Conservation (phyloP, 2,888 invertebrate genomes). For the Chrysolina americana region DNA sequence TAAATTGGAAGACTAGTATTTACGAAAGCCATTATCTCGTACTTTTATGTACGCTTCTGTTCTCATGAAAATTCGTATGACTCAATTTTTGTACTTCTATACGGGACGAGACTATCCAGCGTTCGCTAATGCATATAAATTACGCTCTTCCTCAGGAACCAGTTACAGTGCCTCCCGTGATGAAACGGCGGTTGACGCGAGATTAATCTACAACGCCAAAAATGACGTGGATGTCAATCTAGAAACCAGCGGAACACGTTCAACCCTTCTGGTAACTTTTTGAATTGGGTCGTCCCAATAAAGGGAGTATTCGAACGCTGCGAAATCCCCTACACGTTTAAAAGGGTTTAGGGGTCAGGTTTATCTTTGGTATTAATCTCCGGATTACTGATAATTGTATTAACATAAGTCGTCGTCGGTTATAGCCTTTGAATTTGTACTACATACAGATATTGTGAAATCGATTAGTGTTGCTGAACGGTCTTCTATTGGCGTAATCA, state of each 20-base stretch:
- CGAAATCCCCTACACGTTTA: slow-evolving; percentile 33
- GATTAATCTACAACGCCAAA: slow-evolving; percentile 14
- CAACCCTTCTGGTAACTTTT: slow-evolving; percentile 18
- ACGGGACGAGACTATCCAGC: not conserved
- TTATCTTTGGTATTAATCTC: slow-evolving; percentile 42
- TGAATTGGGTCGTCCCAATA: slow-evolving; percentile 3
- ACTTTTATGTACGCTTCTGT: too few species aligned
- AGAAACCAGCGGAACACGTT: not conserved
- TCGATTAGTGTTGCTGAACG: not conserved
- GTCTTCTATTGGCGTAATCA: not conserved
- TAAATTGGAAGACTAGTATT: too few species aligned
- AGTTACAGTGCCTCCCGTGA: not conserved
- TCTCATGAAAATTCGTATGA: too few species aligned
- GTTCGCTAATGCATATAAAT: not conserved
- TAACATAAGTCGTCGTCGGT: slow-evolving; percentile 34
- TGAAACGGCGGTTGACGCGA: slow-evolving; percentile 12
- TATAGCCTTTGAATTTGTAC: slow-evolving; percentile 26
- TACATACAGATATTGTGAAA: not conserved
- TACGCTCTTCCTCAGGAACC: not conserved
- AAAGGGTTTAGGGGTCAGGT: slow-evolving; percentile 39
- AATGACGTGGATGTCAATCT: not conserved
- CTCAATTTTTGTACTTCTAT: not conserved
- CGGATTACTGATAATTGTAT: slow-evolving; percentile 42
- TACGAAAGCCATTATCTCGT: too few species aligned
- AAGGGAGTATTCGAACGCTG: slow-evolving; percentile 5